Evolutionary conservation across 2,113 vertebrate genomes (phyloP), one percentile per base, ranked within the genome.

Genomic region (Micronisus gabar): DNA sequence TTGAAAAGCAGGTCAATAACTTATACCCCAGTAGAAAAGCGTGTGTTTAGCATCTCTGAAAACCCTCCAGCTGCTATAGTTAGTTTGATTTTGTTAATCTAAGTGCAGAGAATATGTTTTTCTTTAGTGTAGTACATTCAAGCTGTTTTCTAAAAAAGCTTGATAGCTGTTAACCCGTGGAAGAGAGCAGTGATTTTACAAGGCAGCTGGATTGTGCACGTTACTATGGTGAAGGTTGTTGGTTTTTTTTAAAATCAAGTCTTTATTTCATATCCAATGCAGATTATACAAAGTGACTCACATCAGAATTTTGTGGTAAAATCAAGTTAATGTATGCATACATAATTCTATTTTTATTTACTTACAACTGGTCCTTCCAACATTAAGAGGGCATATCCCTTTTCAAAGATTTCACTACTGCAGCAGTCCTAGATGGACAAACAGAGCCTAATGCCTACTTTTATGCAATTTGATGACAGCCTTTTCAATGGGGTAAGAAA

Each of bases 1-100:
- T 93, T 94, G 93, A 97, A 95, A 97, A 94, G 78, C 91, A 94
- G 92, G 93, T 96, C 95, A 96, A 76, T 95, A 97, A 96, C 93
- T 95, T 95, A 96, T 56, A 95, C 48, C 76, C 73, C 86, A 80
- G 81, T 65, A 91, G 70, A 96, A 89, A 5, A 95, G 65, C 14
- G 7, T 93, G 74, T 59, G 82, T 88, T 96, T 93, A 94, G 92
- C 88, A 95, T 92, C 94, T 92, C 88, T 96, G 93, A 96, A 96
- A 97, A 95, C 95, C 81, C 93, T 95, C 91, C 93, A 95, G 96
- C 94, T 96, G 83, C 91, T 95, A 92, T 76, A 96, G 95, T 91
- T 95, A 89, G 95, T 88, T 95, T 93, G 81, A 87, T 95, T 96
- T 89, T 94, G 94, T 88, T 96, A 95, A 95, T 96, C 89, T 95